phyloP scores from a whole-genome alignment of 2,797 vertebrate species.

The Rhinella marina region DNA sequence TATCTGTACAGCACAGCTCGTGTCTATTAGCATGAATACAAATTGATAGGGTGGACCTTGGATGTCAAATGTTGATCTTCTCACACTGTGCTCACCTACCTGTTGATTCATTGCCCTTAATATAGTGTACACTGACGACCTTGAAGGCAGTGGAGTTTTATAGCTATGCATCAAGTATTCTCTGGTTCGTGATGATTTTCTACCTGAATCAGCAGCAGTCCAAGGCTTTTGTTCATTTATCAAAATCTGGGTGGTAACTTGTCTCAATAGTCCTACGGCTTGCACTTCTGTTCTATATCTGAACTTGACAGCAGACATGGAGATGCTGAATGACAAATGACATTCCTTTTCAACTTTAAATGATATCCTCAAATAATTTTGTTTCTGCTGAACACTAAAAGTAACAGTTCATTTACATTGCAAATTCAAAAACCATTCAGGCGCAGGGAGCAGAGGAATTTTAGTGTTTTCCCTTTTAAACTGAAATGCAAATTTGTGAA shows the following conservation, averaged over 20 bases:
- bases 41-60: conserved; percentile 49
- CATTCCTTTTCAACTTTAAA: conserved; percentile 38
- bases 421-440: conserved; percentile 24
- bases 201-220: conserved; percentile 56
- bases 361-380: conserved; percentile 23
- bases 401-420: conserved; percentile 29
- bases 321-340: conserved; percentile 41
- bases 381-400: conserved; percentile 41
- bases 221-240: conserved; percentile 56
- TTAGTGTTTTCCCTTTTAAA: background rate
- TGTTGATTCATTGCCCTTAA: conserved; percentile 51
- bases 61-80: conserved; percentile 40
- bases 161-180: conserved; percentile 32
- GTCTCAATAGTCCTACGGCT: conserved; percentile 43
- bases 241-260: conserved; percentile 56
- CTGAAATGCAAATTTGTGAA: conserved; percentile 5
- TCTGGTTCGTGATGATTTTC: conserved; percentile 41
- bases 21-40: conserved; percentile 36
- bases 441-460: background rate
- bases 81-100: conserved; percentile 26
- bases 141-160: conserved; percentile 39
- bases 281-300: conserved; percentile 51
- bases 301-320: conserved; percentile 45
- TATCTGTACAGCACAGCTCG: background rate
- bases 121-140: conserved; percentile 28